Percentiles rank a stretch among this genome's conserved stretches.
Evolutionary conservation across 2,888 invertebrate species (phyloP).

Genomic region (Cheilosia scutellata): DNA sequence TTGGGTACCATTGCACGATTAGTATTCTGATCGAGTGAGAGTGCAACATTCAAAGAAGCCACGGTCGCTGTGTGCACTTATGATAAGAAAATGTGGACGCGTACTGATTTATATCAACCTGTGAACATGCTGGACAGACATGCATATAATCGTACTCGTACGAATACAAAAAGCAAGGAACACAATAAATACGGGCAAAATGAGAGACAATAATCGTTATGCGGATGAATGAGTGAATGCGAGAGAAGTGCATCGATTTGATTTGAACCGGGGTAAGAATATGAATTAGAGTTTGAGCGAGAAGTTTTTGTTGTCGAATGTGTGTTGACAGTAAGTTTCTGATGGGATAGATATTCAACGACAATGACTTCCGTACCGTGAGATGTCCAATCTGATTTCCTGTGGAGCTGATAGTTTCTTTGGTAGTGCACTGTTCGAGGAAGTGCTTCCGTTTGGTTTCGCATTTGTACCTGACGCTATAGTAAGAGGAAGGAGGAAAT

Average conservation of each 20-base stretch:
- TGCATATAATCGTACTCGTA: neutral
- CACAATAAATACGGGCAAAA: constrained; percentile 61
- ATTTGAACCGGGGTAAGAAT: constrained; percentile 72
- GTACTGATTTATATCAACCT: constrained; percentile 75
- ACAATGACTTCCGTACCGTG: constrained; percentile 75
- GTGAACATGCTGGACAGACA: constrained; percentile 61
- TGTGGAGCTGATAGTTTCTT: constrained; percentile 63
- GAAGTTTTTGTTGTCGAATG: constrained; percentile 10
- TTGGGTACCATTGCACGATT: constrained; percentile 52
- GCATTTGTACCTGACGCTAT: constrained; percentile 13
- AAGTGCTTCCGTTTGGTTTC: constrained; percentile 66
- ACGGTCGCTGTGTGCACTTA: constrained; percentile 60
- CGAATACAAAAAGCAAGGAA: constrained; percentile 44
- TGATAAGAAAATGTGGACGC: constrained; percentile 74
- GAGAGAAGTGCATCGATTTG: constrained; percentile 58
- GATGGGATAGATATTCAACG: constrained; percentile 50
- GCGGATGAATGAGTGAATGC: constrained; percentile 45
- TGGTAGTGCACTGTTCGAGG: constrained; percentile 58
- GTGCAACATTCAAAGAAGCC: constrained; percentile 73
- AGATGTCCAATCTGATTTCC: constrained; percentile 75
- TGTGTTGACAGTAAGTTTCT: constrained; percentile 49
- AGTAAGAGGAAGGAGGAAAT: constrained; percentile 4
- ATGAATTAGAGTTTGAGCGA: constrained; percentile 65
- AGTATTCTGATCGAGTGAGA: constrained; percentile 73
- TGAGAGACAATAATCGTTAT: constrained; percentile 54